These are phyloP conservation scores for Anolis carolinensis DNA, from an alignment of 2,113 vertebrate genomes.

Conservation along the genomic window DNA sequence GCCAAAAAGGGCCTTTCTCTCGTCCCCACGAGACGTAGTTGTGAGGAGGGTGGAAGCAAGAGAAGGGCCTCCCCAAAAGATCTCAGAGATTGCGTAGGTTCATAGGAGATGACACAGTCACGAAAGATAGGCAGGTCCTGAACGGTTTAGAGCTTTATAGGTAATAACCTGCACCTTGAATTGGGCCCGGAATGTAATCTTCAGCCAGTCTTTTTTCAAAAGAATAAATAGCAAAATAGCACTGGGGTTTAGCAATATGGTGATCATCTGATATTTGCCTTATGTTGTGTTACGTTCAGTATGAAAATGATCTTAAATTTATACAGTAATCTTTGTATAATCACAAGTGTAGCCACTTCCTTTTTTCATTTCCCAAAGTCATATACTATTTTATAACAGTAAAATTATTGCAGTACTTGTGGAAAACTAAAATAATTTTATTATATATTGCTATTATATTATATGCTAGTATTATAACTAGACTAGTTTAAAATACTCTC, in stretches of 20 bases:
- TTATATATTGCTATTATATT: too few species aligned
- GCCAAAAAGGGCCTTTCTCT: too few species aligned
- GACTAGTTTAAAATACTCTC: neutral
- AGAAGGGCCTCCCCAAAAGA: too few species aligned
- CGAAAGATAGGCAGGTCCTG: too few species aligned
- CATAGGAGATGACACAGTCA: too few species aligned
- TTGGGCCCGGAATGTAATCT: too few species aligned
- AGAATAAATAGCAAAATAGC: neutral
- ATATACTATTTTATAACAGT: neutral
- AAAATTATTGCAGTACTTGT: neutral
- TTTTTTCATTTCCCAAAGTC: neutral
- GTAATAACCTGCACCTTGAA: too few species aligned
- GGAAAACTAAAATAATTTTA: neutral
- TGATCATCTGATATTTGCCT: conserved; percentile 15
- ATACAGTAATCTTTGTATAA: too few species aligned
- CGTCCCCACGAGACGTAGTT: too few species aligned
- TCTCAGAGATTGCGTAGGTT: too few species aligned
- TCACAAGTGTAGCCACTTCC: neutral
- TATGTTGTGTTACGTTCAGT: conserved; percentile 38
- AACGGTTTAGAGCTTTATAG: too few species aligned
- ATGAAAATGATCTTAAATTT: conserved; percentile 32
- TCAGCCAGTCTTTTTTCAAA: conserved; percentile 21
- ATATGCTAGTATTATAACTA: neutral
- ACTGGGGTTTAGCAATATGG: neutral
- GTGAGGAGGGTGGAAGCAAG: too few species aligned